Evolutionary conservation across 2,797 vertebrate species (phyloP).

Genomic region (Nasua narica): DNA sequence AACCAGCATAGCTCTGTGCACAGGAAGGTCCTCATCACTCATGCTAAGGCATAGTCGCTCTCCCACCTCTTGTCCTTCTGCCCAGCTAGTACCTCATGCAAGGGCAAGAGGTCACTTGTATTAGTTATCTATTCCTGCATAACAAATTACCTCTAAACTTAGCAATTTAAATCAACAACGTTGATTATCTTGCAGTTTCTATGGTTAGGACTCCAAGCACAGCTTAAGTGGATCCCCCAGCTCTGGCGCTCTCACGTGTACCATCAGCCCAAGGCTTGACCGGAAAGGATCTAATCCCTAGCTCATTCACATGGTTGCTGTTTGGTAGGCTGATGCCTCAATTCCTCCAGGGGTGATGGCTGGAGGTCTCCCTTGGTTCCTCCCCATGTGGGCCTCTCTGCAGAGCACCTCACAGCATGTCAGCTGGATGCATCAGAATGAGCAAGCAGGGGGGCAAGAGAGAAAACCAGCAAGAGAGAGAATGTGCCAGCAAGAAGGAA

Average conservation of each 20-base stretch:
- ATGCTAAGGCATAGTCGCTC: neutral
- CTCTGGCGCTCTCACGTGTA: neutral
- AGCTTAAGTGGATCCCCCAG: neutral
- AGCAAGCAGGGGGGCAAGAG: neutral
- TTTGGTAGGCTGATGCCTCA: neutral
- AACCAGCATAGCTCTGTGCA: neutral
- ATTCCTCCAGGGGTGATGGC: neutral
- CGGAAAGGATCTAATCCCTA: neutral
- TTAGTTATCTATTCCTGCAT: neutral
- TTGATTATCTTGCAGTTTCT: neutral
- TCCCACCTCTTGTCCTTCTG: neutral
- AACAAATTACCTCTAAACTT: neutral
- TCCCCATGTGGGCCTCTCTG: neutral
- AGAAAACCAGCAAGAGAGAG: neutral
- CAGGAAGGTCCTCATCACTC: neutral
- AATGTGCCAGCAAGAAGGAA: neutral
- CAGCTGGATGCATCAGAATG: neutral
- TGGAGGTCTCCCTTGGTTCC: neutral
- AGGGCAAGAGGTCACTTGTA: neutral
- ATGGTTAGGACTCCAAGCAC: neutral
- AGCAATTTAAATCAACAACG: neutral
- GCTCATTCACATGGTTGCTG: neutral
- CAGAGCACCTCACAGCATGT: neutral
- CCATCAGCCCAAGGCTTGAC: neutral
- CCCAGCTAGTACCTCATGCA: neutral